Percentiles rank a stretch among this genome's conserved stretches.
Evolutionary conservation across 2,113 vertebrate species (phyloP).

Genomic region (Sceloporus undulatus): DNA sequence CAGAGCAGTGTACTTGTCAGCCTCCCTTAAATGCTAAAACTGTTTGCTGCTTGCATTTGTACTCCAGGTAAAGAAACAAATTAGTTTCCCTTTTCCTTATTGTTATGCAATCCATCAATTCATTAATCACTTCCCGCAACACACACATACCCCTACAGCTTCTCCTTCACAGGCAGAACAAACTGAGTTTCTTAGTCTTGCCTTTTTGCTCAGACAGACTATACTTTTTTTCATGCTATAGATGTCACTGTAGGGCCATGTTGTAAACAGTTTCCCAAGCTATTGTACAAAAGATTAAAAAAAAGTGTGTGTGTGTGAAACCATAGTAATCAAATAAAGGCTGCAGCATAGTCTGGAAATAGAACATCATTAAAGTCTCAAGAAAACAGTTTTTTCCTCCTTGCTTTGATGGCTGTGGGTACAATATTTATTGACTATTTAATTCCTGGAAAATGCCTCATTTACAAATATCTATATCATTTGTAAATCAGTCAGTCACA

Average conservation of each 20-base stretch:
- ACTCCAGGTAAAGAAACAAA: conserved; percentile 19
- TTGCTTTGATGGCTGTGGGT: conserved; percentile 14
- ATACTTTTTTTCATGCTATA: conserved; percentile 1
- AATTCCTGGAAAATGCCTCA: conserved; percentile 9
- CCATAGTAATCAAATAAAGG: background rate
- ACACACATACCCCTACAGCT: background rate
- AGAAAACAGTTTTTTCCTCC: conserved; percentile 12
- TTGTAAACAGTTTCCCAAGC: background rate
- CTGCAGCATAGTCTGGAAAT: conserved; percentile 9
- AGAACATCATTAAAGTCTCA: conserved; percentile 12
- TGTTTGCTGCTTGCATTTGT: background rate
- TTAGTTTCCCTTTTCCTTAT: background rate
- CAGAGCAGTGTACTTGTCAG: background rate
- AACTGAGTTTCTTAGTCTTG: background rate
- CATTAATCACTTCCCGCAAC: background rate
- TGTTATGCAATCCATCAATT: background rate
- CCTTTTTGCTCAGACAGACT: background rate
- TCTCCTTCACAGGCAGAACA: background rate
- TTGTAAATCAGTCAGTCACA: background rate
- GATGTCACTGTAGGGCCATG: conserved; percentile 16
- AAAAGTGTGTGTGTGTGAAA: too few species aligned
- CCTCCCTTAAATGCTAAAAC: background rate
- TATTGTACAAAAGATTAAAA: background rate
- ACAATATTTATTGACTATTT: background rate
- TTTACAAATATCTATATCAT: background rate